A percentile compares a stretch with the other conserved stretches of the same genome.
phyloP scores from a whole-genome alignment of 2,113 vertebrate genomes.

The Ginglymostoma cirratum region DNA sequence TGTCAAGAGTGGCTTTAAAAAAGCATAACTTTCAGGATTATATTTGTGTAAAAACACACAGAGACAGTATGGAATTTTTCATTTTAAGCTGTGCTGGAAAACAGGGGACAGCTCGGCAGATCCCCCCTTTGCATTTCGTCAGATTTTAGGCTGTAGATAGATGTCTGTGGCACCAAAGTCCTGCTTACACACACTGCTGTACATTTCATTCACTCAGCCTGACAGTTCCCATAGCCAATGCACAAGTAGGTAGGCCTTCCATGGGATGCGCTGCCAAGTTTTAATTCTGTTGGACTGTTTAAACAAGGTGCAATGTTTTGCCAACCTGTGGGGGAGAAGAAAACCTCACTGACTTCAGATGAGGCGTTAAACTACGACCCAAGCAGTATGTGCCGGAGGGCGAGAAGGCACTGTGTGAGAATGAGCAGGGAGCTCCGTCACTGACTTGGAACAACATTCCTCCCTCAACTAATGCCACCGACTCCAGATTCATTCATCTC shows the following conservation, averaged over 20 bases:
- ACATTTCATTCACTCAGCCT: background rate
- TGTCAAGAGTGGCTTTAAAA: background rate
- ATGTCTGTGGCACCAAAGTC: background rate
- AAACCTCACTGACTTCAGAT: background rate
- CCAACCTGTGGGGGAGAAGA: background rate
- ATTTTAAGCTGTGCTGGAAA: background rate
- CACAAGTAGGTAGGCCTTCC: background rate
- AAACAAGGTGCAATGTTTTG: background rate
- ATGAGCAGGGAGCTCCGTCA: background rate
- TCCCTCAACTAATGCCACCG: background rate
- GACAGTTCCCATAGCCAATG: background rate
- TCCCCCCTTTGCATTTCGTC: background rate
- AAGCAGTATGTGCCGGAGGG: background rate
- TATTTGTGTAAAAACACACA: background rate
- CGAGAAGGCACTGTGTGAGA: background rate
- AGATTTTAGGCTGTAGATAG: background rate
- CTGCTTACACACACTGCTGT: background rate
- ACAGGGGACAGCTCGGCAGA: background rate
- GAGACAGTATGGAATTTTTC: background rate
- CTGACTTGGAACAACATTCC: background rate
- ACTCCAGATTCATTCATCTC: background rate
- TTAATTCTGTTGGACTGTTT: background rate
- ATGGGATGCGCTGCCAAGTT: background rate
- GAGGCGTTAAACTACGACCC: background rate
- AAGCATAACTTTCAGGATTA: background rate